Conservation (phyloP, 2,113 vertebrate species). For the Neopipo cinnamomea region DNA sequence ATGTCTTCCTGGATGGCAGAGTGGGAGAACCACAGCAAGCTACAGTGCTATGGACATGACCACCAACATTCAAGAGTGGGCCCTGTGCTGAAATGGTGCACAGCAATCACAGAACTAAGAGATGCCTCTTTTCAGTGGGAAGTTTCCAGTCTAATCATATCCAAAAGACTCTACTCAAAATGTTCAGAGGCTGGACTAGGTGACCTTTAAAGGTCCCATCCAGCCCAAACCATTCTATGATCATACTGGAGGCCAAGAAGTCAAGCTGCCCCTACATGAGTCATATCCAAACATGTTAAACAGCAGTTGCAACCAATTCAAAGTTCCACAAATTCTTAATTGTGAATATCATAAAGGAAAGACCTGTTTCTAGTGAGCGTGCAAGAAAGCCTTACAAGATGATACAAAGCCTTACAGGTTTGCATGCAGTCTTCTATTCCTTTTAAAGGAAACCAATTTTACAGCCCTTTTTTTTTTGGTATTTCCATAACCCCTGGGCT, state of each 20-base stretch:
- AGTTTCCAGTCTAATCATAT: not conserved
- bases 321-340: not conserved
- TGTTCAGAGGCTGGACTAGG: not conserved
- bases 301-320: not conserved
- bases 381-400: not conserved
- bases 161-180: not conserved
- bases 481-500: not conserved
- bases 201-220: not conserved
- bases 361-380: not conserved
- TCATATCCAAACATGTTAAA: not conserved
- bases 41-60: not conserved
- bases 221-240: not conserved
- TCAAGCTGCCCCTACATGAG: accelerated
- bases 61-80: not conserved
- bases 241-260: not conserved
- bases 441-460: not conserved
- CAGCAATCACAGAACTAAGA: not conserved
- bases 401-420: not conserved
- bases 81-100: not conserved
- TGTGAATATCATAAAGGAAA: not conserved
- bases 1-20: not conserved
- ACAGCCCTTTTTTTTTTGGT: not conserved
- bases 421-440: not conserved
- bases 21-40: not conserved
- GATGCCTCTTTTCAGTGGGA: not conserved